Conservation (phyloP, 2,888 invertebrate species). For the Athalia cordata region DNA sequence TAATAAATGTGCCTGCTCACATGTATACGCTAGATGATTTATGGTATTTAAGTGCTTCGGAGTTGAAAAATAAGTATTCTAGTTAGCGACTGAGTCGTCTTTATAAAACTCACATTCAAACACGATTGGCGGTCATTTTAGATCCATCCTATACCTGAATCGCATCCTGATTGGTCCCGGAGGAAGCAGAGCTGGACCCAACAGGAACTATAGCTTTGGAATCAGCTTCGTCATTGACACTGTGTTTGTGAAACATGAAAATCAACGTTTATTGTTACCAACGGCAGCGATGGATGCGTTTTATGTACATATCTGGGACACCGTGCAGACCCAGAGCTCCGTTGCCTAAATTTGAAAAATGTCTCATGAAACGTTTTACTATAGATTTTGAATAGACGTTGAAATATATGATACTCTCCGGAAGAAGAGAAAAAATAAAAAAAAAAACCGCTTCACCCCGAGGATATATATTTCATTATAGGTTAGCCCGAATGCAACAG, state of each 20-base stretch:
- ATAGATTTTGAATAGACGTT: too few relatives aligned
- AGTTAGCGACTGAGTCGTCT: slow-evolving; percentile 7
- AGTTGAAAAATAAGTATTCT: slow-evolving; percentile 36
- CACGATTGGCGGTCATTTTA: slow-evolving; percentile 30
- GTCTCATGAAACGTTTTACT: neutral
- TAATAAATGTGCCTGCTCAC: slow-evolving; percentile 53
- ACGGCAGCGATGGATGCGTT: slow-evolving; percentile 36
- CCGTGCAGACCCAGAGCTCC: neutral
- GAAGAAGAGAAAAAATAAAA: neutral
- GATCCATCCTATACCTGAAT: slow-evolving; percentile 28
- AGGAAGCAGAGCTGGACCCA: slow-evolving; percentile 14
- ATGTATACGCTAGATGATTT: slow-evolving; percentile 41
- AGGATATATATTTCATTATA: neutral
- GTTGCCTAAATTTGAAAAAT: slow-evolving; percentile 10
- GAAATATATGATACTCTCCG: neutral
- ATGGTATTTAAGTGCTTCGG: slow-evolving; percentile 21
- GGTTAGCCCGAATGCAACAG: too few relatives aligned
- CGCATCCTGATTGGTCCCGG: slow-evolving; percentile 37
- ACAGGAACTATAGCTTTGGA: slow-evolving; percentile 21
- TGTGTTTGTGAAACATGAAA: slow-evolving; percentile 34
- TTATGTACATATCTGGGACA: neutral
- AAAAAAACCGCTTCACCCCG: neutral
- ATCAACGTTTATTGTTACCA: slow-evolving; percentile 42
- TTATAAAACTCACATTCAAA: neutral
- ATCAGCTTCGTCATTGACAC: slow-evolving; percentile 35